Conservation (phyloP, 2,113 vertebrate genomes). For the Willisornis vidua region DNA sequence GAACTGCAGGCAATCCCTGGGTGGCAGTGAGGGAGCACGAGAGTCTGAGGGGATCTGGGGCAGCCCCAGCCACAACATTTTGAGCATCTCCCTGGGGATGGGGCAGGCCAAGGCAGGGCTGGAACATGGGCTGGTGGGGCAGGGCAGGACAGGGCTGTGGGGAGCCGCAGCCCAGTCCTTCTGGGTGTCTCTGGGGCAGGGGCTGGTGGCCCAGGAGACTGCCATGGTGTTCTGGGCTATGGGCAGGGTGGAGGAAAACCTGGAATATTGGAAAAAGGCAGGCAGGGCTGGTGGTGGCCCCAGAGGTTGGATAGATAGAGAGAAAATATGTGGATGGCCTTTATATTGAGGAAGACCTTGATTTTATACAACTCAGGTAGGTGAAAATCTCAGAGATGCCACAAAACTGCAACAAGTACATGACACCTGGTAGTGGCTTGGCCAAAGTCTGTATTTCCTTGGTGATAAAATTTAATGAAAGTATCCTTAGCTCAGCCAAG, state of each 20-base stretch:
- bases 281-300: neutral
- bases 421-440: neutral
- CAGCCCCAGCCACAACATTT: neutral
- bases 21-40: accelerated
- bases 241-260: accelerated
- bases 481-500: neutral
- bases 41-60: accelerated
- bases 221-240: accelerated
- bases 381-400: neutral
- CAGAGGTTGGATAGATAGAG: accelerated
- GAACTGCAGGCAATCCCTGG: neutral
- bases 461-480: neutral
- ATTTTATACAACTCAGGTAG: neutral
- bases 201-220: accelerated
- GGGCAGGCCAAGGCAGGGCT: neutral
- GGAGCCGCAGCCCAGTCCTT: neutral
- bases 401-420: neutral
- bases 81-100: neutral
- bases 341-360: neutral
- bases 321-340: neutral
- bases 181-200: accelerated
- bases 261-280: neutral
- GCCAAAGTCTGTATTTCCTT: neutral
- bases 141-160: neutral
- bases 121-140: no score